These are phyloP conservation scores for Xanthia togata DNA, from an alignment of 2,888 invertebrate genomes.

Conservation along the genomic window DNA sequence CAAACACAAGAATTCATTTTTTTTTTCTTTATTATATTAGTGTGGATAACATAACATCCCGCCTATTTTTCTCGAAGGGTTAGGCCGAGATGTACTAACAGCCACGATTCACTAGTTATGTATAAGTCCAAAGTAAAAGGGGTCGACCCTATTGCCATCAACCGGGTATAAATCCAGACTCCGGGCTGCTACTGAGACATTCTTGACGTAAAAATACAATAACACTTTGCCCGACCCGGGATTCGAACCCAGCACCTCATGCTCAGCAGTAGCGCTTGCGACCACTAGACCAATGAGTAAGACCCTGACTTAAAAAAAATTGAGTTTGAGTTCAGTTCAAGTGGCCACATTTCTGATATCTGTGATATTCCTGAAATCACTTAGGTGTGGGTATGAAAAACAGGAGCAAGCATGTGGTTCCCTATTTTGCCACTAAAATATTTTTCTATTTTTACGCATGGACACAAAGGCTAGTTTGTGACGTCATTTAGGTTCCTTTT, in stretches of 20 bases:
- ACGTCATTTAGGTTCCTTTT: background rate
- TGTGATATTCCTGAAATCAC: background rate
- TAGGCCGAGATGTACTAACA: no score
- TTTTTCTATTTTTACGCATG: constrained; percentile 1
- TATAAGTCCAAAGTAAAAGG: background rate
- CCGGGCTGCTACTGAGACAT: no score
- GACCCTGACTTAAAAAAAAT: no score
- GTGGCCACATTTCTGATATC: background rate
- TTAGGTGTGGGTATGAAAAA: background rate
- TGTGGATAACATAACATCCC: no score
- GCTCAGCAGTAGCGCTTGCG: background rate
- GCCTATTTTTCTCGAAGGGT: no score
- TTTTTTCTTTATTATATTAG: no score
- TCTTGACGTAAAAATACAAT: no score
- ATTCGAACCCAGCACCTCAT: background rate
- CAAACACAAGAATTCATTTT: no score
- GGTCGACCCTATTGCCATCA: background rate
- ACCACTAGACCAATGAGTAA: background rate
- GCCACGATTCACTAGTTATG: no score
- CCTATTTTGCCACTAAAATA: background rate
- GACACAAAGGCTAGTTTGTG: background rate
- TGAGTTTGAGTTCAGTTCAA: background rate
- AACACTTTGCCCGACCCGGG: background rate
- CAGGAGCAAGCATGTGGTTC: background rate
- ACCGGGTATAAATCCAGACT: background rate